Evolutionary conservation across 1,140 invertebrate species (phyloP).

Genomic region (Thalassaphorura encarpata): DNA sequence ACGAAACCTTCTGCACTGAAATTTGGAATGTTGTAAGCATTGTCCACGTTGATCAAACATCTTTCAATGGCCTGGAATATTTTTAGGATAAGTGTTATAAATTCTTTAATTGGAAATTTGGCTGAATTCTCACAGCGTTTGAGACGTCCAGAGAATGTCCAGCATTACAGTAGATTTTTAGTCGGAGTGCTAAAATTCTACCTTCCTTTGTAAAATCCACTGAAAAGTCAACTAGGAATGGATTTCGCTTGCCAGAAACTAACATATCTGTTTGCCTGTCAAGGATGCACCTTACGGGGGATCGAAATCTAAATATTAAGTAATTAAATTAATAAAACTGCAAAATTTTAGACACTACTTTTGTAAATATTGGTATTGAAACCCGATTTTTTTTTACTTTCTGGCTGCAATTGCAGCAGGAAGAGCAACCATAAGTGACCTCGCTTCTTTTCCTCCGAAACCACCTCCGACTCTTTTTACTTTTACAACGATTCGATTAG

Average conservation of each 20-base stretch:
- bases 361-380: background rate
- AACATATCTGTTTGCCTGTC: constrained; percentile 50
- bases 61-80: constrained; percentile 33
- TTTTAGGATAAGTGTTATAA: background rate
- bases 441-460: constrained; percentile 50
- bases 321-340: constrained; percentile 27
- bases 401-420: constrained; percentile 44
- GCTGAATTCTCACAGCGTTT: constrained; percentile 35
- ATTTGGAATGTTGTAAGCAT: constrained; percentile 35
- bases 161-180: constrained; percentile 40
- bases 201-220: constrained; percentile 41
- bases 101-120: background rate
- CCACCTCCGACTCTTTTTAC: constrained; percentile 48
- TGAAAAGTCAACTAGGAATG: constrained; percentile 45
- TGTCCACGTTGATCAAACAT: constrained; percentile 35
- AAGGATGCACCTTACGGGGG: constrained; percentile 43
- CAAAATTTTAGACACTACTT: constrained; percentile 19
- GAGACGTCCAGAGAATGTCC: constrained; percentile 43
- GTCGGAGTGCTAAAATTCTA: constrained; percentile 38
- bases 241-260: constrained; percentile 44
- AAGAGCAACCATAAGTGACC: constrained; percentile 36
- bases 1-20: constrained; percentile 31
- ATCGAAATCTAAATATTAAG: constrained; percentile 32
- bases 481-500: constrained; percentile 41
- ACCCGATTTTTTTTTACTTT: constrained; percentile 39